phyloP scores from a whole-genome alignment of 1,140 invertebrate species.

The Drosophila bocqueti region DNA sequence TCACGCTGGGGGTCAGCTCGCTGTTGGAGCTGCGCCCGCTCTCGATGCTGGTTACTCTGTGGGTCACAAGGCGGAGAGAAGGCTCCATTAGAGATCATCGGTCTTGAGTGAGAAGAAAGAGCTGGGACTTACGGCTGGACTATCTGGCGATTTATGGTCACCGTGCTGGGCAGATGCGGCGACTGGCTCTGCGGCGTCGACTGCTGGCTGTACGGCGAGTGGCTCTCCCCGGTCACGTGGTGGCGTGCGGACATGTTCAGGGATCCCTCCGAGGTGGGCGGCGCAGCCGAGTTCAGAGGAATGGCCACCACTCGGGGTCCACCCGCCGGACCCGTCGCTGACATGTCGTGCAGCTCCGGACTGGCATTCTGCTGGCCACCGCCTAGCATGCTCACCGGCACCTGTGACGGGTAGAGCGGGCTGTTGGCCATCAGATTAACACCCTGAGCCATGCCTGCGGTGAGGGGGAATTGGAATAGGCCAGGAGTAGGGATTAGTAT shows the following conservation, averaged over 20 bases:
- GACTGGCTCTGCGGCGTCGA: slow-evolving; percentile 81
- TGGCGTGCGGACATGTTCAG: slow-evolving; percentile 75
- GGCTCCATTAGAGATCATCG: neutral
- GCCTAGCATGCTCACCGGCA: slow-evolving; percentile 51
- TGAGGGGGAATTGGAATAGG: slow-evolving; percentile 7
- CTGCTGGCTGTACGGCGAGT: slow-evolving; percentile 75
- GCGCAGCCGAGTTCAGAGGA: slow-evolving; percentile 40
- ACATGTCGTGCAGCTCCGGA: slow-evolving; percentile 79
- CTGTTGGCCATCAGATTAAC: slow-evolving; percentile 63
- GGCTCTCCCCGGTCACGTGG: slow-evolving; percentile 76
- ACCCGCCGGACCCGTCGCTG: slow-evolving; percentile 55
- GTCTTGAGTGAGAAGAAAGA: neutral
- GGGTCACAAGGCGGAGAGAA: neutral
- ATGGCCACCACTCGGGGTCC: slow-evolving; percentile 55
- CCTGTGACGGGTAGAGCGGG: slow-evolving; percentile 74
- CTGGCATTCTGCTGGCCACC: slow-evolving; percentile 57
- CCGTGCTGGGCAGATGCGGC: slow-evolving; percentile 79
- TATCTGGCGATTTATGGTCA: slow-evolving; percentile 83
- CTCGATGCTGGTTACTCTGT: slow-evolving; percentile 79
- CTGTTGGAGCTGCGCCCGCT: slow-evolving; percentile 63
- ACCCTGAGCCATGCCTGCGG: slow-evolving; percentile 67
- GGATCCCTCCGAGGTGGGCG: slow-evolving; percentile 60
- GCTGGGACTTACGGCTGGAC: slow-evolving; percentile 80
- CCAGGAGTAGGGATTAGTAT: slow-evolving; percentile 7
- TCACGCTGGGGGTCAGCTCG: slow-evolving; percentile 80